Percentiles rank a stretch among this genome's conserved stretches.
phyloP scores from a whole-genome alignment of 1,140 invertebrate genomes.

The Luehdorfia chinensis region DNA sequence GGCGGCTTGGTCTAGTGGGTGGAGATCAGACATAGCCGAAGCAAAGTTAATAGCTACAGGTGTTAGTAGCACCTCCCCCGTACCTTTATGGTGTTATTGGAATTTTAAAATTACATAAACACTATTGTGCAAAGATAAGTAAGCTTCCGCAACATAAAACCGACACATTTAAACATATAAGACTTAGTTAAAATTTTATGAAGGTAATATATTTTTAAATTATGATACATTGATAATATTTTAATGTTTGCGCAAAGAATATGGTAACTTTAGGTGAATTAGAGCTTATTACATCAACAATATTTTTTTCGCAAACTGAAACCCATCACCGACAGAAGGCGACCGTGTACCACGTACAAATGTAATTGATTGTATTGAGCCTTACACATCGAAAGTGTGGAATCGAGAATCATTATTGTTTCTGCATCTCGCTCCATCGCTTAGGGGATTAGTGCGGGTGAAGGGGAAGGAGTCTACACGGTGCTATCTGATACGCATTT shows the following conservation, averaged over 20 bases:
- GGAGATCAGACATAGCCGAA: too few species aligned
- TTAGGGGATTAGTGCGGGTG: slow-evolving; percentile 17
- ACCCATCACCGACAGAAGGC: slow-evolving; percentile 54
- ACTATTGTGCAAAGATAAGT: too few species aligned
- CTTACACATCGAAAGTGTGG: slow-evolving; percentile 60
- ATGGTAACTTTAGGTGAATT: slow-evolving; percentile 10
- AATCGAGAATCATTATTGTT: slow-evolving; percentile 48
- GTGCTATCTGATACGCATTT: slow-evolving; percentile 71
- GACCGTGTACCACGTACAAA: slow-evolving; percentile 55
- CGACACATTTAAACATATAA: too few species aligned
- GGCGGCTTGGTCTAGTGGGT: too few species aligned
- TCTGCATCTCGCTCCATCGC: slow-evolving; percentile 38
- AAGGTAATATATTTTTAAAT: too few species aligned
- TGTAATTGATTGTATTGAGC: slow-evolving; percentile 70
- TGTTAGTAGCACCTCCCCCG: too few species aligned
- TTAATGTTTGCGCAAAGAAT: slow-evolving; percentile 28
- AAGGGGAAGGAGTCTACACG: slow-evolving; percentile 41
- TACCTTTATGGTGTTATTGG: too few species aligned
- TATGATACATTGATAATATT: slow-evolving; percentile 1
- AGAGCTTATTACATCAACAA: slow-evolving; percentile 25
- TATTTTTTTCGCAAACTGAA: slow-evolving; percentile 44
- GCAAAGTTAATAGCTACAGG: too few species aligned
- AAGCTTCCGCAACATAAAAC: too few species aligned
- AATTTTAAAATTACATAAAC: too few species aligned
- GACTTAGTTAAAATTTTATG: too few species aligned